Percentiles rank a stretch among this genome's conserved stretches.
Conservation (phyloP, 2,888 invertebrate species). For the Chironomus riparius region DNA sequence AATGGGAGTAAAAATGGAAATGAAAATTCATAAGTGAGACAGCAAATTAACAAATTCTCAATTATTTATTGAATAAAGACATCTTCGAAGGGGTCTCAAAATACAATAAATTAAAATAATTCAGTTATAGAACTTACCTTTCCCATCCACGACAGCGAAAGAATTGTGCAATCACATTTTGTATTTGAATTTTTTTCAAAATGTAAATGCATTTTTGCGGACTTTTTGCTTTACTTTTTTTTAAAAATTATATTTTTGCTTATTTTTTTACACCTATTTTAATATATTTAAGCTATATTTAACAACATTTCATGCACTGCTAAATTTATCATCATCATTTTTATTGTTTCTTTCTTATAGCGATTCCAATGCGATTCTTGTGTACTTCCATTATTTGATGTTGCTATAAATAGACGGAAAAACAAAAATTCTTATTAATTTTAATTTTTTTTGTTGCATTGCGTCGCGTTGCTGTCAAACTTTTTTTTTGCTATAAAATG, state of each 20-base stretch:
- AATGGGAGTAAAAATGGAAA: not conserved
- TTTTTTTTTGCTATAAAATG: not conserved
- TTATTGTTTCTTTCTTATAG: slow-evolving; percentile 3
- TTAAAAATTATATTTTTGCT: not conserved
- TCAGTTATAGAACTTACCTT: slow-evolving; percentile 43
- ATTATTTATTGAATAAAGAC: not conserved
- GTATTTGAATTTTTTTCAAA: slow-evolving; percentile 90
- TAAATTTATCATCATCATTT: not conserved
- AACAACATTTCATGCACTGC: not conserved
- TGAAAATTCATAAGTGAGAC: not conserved
- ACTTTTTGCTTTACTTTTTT: not conserved
- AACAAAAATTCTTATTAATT: not conserved
- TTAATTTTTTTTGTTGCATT: not conserved
- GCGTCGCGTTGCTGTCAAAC: not conserved
- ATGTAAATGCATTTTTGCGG: slow-evolving; percentile 77
- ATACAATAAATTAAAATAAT: no score
- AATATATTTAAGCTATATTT: not conserved
- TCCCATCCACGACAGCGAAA: slow-evolving; percentile 97
- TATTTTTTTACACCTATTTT: not conserved
- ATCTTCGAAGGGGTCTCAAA: not conserved
- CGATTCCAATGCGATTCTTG: slow-evolving; percentile 1
- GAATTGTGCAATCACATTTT: slow-evolving; percentile 89
- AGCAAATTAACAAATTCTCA: not conserved
- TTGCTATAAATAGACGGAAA: not conserved
- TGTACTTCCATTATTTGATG: not conserved